These are phyloP conservation scores for Dynastes maya DNA, from an alignment of 2,888 invertebrate genomes.

Conservation along the genomic window DNA sequence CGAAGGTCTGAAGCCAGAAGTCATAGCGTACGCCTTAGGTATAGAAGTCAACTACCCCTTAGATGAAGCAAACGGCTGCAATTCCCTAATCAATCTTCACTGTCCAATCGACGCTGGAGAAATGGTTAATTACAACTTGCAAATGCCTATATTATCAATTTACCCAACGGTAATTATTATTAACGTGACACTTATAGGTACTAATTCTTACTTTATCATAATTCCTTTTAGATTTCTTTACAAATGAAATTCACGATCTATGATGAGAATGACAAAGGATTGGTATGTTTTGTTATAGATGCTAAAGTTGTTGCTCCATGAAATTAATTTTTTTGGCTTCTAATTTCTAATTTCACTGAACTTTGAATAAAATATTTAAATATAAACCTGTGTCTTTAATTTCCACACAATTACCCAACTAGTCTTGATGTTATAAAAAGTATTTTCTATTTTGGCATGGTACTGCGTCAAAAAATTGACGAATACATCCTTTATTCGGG, in stretches of 20 bases:
- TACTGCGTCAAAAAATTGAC: too few species aligned
- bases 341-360: too few species aligned
- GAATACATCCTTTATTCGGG: too few species aligned
- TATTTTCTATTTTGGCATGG: too few species aligned
- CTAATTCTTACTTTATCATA: neutral
- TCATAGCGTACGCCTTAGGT: conserved; percentile 51
- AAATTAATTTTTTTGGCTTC: neutral
- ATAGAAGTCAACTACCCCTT: conserved; percentile 48
- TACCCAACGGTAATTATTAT: conserved; percentile 51
- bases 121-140: conserved; percentile 51
- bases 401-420: too few species aligned
- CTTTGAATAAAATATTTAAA: too few species aligned
- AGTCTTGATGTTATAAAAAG: too few species aligned
- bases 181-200: neutral
- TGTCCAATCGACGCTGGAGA: conserved; percentile 59
- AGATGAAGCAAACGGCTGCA: conserved; percentile 54
- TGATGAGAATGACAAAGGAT: conserved; percentile 27
- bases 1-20: conserved; percentile 48
- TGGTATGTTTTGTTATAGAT: conserved; percentile 45
- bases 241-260: conserved; percentile 42
- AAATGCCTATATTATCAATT: conserved; percentile 49
- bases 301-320: conserved; percentile 30
- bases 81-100: conserved; percentile 50
- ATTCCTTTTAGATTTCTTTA: conserved; percentile 38
- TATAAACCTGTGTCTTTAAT: too few species aligned